Percentiles rank a stretch among this genome's conserved stretches.
These are phyloP conservation scores for Spatulosminthurus flaviceps DNA, from an alignment of 2,888 invertebrate genomes.

Conservation along the genomic window DNA sequence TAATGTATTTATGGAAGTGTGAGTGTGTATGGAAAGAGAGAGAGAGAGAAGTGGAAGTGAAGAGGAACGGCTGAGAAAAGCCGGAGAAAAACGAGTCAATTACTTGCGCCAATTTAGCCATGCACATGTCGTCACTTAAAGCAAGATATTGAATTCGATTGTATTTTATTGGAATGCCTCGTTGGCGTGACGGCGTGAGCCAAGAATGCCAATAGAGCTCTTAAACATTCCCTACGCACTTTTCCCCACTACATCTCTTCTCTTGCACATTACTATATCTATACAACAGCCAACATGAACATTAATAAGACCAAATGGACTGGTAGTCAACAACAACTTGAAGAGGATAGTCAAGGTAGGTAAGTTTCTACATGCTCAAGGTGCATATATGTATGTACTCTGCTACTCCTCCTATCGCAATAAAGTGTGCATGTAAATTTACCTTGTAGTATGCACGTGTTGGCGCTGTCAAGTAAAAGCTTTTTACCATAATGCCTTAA, in stretches of 20 bases:
- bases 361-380: no score
- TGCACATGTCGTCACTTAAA: conserved; percentile 27
- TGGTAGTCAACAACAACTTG: no score
- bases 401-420: no score
- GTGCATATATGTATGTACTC: no score
- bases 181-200: conserved; percentile 18
- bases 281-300: no score
- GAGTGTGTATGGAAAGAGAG: background rate
- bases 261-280: background rate
- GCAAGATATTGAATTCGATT: conserved; percentile 42
- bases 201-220: conserved; percentile 38
- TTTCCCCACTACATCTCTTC: conserved; percentile 31
- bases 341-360: no score
- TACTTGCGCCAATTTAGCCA: conserved; percentile 45
- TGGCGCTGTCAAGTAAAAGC: no score
- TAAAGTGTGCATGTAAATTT: no score
- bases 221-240: conserved; percentile 22
- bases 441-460: no score
- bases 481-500: background rate
- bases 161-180: conserved; percentile 42
- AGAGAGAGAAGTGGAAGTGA: background rate
- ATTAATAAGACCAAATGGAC: no score
- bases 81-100: conserved; percentile 39
- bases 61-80: background rate
- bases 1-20: background rate